Conservation (phyloP, 1,140 invertebrate species). For the Bicyclus anynana region DNA sequence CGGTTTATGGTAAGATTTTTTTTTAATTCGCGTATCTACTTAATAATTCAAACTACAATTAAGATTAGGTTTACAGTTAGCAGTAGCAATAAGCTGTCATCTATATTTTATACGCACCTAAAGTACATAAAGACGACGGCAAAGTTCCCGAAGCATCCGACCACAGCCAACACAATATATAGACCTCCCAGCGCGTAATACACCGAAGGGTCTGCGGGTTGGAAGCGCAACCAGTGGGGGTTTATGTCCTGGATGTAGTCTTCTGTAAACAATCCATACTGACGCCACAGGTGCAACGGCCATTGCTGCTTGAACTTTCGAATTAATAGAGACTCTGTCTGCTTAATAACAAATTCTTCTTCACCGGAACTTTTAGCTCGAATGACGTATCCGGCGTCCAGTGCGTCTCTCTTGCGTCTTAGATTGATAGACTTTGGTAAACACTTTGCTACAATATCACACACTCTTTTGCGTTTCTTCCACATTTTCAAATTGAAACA, state of each 20-base stretch:
- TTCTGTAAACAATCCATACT: conserved; percentile 74
- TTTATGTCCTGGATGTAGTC: conserved; percentile 80
- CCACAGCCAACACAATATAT: conserved; percentile 78
- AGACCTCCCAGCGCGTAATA: conserved; percentile 78
- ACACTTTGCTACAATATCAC: conserved; percentile 9
- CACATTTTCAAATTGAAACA: conserved; percentile 51
- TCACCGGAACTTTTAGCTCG: not conserved
- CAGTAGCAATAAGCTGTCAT: too few relatives aligned
- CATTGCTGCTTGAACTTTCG: conserved; percentile 54
- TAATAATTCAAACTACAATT: too few relatives aligned
- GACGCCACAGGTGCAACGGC: conserved; percentile 75
- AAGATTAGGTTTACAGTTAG: too few relatives aligned
- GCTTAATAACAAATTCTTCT: conserved; percentile 5
- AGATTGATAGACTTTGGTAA: not conserved
- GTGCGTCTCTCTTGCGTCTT: conserved; percentile 15
- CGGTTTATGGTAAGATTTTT: too few relatives aligned
- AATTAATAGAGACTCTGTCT: conserved; percentile 23
- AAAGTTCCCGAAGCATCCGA: conserved; percentile 81
- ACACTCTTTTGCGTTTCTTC: conserved; percentile 55
- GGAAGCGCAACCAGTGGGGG: conserved; percentile 81
- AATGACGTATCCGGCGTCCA: conserved; percentile 8
- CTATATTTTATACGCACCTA: conserved; percentile 24
- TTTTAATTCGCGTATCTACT: too few relatives aligned
- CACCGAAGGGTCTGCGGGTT: conserved; percentile 73
- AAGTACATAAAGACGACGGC: conserved; percentile 38